These are phyloP conservation scores for Pterostichus niger DNA, from an alignment of 2,888 invertebrate genomes.

Conservation along the genomic window DNA sequence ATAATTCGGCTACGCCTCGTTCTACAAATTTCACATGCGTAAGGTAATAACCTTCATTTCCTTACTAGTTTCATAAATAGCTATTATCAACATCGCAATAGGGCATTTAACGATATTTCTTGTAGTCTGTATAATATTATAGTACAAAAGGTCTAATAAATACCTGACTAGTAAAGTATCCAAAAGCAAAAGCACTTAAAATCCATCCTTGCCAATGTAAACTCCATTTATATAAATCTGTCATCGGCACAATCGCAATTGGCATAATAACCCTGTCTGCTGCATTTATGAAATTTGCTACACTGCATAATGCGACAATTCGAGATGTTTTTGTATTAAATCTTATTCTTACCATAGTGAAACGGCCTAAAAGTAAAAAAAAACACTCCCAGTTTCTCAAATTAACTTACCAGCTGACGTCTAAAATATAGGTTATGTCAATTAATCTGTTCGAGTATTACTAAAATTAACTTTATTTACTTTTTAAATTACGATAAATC, in stretches of 20 bases:
- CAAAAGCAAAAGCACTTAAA: constrained; percentile 86
- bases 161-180: constrained; percentile 88
- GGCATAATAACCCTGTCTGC: constrained; percentile 89
- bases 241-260: constrained; percentile 87
- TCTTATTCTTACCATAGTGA: constrained; percentile 76
- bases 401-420: neutral
- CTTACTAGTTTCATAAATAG: no score
- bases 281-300: constrained; percentile 88
- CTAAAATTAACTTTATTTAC: neutral
- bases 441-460: neutral
- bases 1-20: no score
- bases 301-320: constrained; percentile 84
- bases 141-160: no score
- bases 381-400: neutral
- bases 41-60: no score
- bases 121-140: no score
- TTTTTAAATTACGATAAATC: neutral
- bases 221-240: constrained; percentile 85
- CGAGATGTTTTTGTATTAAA: constrained; percentile 80
- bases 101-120: no score
- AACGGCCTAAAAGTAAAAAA: neutral
- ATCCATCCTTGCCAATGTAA: constrained; percentile 87
- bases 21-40: no score
- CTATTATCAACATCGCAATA: no score
- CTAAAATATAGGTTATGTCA: constrained; percentile 6